phyloP scores from a whole-genome alignment of 37 sponge, comb jelly and placozoan genomes.

The Agelas oroides region DNA sequence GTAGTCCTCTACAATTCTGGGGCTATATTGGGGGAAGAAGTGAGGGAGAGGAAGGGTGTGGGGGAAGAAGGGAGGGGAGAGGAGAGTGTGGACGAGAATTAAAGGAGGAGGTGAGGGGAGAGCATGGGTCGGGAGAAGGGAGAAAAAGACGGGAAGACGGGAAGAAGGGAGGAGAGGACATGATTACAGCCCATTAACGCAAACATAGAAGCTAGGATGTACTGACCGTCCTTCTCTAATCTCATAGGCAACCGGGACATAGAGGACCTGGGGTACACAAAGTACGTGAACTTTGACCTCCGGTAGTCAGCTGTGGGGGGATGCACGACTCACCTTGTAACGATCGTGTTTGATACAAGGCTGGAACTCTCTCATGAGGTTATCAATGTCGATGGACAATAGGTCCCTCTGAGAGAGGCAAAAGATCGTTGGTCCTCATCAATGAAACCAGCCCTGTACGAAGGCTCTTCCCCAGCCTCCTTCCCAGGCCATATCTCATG shows the following conservation, averaged over 20 bases:
- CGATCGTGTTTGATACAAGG: conserved; percentile 6
- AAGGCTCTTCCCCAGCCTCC: too few species aligned
- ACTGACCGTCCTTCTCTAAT: too few species aligned
- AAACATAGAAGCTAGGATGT: too few species aligned
- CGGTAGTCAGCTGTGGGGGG: too few species aligned
- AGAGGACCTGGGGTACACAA: background rate
- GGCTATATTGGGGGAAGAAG: background rate
- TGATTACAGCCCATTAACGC: too few species aligned
- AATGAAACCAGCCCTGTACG: too few species aligned
- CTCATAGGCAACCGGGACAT: background rate
- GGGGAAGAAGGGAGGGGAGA: background rate
- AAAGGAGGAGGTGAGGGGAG: background rate
- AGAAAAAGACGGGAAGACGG: too few species aligned
- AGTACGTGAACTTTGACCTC: too few species aligned
- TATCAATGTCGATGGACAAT: conserved; percentile 17
- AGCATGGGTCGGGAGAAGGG: background rate
- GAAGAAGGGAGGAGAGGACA: too few species aligned
- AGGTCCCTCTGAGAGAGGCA: conserved; percentile 13
- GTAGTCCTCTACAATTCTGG: background rate
- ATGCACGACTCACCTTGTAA: background rate
- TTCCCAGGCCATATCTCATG: too few species aligned
- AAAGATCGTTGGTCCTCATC: too few species aligned
- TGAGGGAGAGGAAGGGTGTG: background rate
- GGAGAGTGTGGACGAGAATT: background rate
- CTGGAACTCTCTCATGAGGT: conserved; percentile 18